These are phyloP conservation scores for Balaenoptera acutorostrata DNA, from an alignment of 2,113 vertebrate genomes.

Conservation along the genomic window DNA sequence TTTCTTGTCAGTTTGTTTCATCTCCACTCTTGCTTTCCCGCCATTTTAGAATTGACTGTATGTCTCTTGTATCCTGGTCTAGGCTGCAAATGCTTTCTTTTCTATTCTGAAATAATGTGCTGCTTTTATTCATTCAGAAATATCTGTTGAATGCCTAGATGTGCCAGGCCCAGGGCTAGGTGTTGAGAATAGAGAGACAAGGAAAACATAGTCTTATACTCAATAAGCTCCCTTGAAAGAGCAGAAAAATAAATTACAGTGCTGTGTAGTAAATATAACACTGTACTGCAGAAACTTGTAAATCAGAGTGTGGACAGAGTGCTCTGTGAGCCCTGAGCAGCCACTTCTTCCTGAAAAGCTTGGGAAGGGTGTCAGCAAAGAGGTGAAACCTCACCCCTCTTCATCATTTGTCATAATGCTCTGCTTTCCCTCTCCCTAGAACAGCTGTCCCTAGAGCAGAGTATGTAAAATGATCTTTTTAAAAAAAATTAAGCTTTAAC, in stretches of 20 bases:
- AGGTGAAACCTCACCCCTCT: not conserved
- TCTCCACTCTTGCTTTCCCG: not conserved
- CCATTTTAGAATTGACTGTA: not conserved
- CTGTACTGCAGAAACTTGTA: not conserved
- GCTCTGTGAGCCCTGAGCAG: not conserved
- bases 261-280: not conserved
- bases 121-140: not conserved
- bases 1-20: not conserved
- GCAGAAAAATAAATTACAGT: not conserved
- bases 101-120: not conserved
- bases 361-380: not conserved
- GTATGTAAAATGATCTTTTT: not conserved
- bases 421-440: not conserved
- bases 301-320: not conserved
- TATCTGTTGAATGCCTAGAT: not conserved
- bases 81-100: not conserved
- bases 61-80: not conserved
- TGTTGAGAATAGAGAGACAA: slow-evolving; percentile 11
- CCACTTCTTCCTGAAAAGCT: not conserved
- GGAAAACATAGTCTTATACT: not conserved
- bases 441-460: not conserved
- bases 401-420: not conserved
- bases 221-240: not conserved
- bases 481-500: not conserved
- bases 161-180: not conserved